phyloP scores from a whole-genome alignment of 2,113 vertebrate species.

The Anas platyrhynchos region DNA sequence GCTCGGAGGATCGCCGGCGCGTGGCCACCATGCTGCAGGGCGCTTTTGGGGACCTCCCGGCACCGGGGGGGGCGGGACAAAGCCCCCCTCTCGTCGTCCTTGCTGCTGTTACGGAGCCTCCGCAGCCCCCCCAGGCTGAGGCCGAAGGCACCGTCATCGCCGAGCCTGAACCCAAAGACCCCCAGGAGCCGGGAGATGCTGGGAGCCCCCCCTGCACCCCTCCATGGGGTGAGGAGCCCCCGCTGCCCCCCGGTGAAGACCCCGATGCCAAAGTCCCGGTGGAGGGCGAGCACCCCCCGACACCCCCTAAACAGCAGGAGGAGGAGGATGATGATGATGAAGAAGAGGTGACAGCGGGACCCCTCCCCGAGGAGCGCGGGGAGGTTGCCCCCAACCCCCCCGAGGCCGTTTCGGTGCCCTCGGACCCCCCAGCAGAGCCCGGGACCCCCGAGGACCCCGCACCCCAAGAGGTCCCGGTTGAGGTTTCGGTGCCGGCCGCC shows the following conservation, averaged over 20 bases:
- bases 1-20: background rate
- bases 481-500: background rate
- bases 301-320: background rate
- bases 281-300: background rate
- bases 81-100: background rate
- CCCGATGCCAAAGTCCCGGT: background rate
- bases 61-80: background rate
- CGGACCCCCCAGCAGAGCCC: background rate
- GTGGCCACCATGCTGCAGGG: constrained; percentile 27
- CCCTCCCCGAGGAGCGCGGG: background rate
- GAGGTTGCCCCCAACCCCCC: background rate
- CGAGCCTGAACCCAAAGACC: background rate
- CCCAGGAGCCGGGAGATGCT: background rate
- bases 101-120: background rate
- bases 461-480: background rate
- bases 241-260: background rate
- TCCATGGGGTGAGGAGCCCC: background rate
- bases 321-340: background rate
- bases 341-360: background rate
- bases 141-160: background rate
- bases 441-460: background rate
- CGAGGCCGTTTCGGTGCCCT: background rate
- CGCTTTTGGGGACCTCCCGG: constrained; percentile 2
- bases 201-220: background rate
- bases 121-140: no score